Evolutionary conservation across 2,797 vertebrate species (phyloP).

Genomic region (Bradypus variegatus): DNA sequence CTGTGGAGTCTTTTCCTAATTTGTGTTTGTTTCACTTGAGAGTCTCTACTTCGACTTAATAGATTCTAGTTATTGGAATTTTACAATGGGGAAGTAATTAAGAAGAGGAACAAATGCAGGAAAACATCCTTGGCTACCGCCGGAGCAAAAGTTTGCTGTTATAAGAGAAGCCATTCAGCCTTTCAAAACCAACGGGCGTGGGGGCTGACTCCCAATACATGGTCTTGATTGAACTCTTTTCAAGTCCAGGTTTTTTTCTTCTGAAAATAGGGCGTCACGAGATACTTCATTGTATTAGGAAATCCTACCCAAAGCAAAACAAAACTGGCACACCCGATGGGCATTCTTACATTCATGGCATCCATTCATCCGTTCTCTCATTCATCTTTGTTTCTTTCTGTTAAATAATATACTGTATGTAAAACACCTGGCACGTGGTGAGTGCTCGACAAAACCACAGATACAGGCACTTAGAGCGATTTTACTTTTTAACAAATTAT

Average conservation of each 20-base stretch:
- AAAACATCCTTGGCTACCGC: neutral
- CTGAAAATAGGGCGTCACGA: neutral
- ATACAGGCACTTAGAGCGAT: neutral
- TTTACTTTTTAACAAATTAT: neutral
- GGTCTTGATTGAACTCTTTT: too few species aligned
- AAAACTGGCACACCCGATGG: neutral
- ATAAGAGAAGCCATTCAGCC: neutral
- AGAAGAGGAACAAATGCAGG: neutral
- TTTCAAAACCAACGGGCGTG: neutral
- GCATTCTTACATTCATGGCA: neutral
- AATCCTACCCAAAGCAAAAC: neutral
- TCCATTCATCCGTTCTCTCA: neutral
- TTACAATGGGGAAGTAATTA: neutral
- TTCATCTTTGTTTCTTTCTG: neutral
- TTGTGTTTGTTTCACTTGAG: neutral
- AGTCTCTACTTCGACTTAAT: neutral
- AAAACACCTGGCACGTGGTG: neutral
- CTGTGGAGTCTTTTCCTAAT: neutral
- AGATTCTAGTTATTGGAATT: neutral
- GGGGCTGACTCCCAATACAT: neutral
- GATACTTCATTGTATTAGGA: neutral
- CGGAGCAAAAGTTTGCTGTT: neutral
- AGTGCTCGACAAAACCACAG: neutral
- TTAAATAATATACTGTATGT: neutral
- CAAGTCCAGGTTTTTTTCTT: neutral